Evolutionary conservation across 2,113 vertebrate species (phyloP).

Genomic region (Oncorhynchus kisutch): DNA sequence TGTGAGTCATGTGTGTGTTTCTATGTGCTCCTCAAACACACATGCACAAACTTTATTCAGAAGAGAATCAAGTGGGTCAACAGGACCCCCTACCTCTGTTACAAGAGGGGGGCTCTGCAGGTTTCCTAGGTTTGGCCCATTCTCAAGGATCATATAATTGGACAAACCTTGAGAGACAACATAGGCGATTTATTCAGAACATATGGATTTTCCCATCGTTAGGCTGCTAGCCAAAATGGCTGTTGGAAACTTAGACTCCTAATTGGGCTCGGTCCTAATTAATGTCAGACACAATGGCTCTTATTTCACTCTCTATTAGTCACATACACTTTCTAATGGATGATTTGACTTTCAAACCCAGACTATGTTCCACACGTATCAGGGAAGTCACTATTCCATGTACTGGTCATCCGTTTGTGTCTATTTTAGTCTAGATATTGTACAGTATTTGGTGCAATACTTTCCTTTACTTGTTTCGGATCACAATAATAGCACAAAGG

Average conservation of each 20-base stretch:
- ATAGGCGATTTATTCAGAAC: conserved; percentile 66
- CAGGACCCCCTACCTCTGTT: conserved; percentile 34
- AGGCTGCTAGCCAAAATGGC: conserved; percentile 67
- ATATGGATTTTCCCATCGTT: conserved; percentile 75
- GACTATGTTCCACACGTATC: background rate
- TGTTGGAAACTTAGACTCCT: conserved; percentile 51
- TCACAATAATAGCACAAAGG: background rate
- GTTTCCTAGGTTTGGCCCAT: conserved; percentile 25
- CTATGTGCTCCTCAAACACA: conserved; percentile 14
- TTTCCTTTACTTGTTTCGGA: no score
- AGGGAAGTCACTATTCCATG: background rate
- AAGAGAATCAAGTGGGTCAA: conserved; percentile 30
- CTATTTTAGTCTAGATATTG: no score
- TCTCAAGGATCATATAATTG: conserved; percentile 63
- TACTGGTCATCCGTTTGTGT: background rate
- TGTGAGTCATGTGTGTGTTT: background rate
- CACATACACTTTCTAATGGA: conserved; percentile 32
- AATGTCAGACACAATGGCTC: conserved; percentile 52
- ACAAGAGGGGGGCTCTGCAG: conserved; percentile 45
- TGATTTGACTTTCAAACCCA: background rate
- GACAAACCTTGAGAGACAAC: conserved; percentile 54
- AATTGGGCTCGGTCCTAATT: conserved; percentile 73
- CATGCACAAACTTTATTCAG: conserved; percentile 21
- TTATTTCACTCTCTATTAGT: conserved; percentile 37
- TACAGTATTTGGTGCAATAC: no score